Base-by-base conservation (phyloP, 2,888 invertebrate genomes). In the Eilema sororculum region DNA sequence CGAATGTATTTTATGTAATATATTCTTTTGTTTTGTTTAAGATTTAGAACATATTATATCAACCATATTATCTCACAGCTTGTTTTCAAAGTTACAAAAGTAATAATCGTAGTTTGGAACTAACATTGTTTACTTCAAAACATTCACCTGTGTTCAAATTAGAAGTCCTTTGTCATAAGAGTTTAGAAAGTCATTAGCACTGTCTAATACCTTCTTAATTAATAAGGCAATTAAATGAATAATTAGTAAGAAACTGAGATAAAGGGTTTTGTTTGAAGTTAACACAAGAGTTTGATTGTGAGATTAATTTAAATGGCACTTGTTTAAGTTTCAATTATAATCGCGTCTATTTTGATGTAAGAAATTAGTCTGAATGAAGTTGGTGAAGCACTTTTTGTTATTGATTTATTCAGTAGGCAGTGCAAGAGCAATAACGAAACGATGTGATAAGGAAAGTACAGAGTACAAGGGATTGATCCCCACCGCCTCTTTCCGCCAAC, bases 141-240 rank as follows among this genome's bases (percentile, higher is more conserved):
- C 37, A 37, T 41, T 56, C 57, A 63, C 63, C 56, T 68, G 62
- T 28, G 68, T 57, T 63, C 37, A 25, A 68, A 68, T 52, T 52
- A 63, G 16, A 62, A 56, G 59, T 22, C 12, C 37, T 67, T 41
- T 28, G 52, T 52, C 67, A 61, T 52, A 12, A 33, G 30, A 67
- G 33, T 67, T 67, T 25, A 22, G 10, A 25, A 16, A 61, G 61
- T 52, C 61, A 30, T 67, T 33, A 52, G 12, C 46, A 10, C 13
- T 52, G 61, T 61, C 20, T 67, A 52, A 9, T n/a, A 61, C 24
- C 52, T 60, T 28, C 25, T n/a, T 52, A 61, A 67, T 67, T 61
- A 61, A 61, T 52, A 37, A 22, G 12, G 37, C 30, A 61, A 61
- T 61, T 56, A 52, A 33, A 46, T 52, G 52, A 46, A 30, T 46